These are phyloP conservation scores for Caenorhabditis macrosperma DNA, from an alignment of 2,888 invertebrate species.

Conservation along the genomic window DNA sequence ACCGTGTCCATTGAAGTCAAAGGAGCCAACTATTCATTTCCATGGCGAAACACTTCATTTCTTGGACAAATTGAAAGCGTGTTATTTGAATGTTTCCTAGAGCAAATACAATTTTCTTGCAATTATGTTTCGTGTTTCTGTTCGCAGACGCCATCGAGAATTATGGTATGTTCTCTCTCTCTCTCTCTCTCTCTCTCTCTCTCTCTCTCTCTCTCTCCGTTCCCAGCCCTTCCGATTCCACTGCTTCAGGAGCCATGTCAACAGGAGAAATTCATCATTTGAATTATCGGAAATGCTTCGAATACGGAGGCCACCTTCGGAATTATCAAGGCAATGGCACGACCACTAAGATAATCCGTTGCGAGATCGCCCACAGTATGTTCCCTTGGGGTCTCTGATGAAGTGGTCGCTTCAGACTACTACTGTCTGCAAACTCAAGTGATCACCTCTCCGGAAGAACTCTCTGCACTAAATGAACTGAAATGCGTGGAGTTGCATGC, in stretches of 20 bases:
- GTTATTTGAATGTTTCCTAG: background rate
- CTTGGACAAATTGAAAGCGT: background rate
- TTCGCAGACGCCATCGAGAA: background rate
- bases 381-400: no score
- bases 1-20: no score
- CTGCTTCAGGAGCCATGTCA: background rate
- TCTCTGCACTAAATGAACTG: background rate
- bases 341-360: background rate
- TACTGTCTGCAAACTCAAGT: background rate
- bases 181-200: no score
- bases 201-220: no score
- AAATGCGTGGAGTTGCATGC: background rate
- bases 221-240: no score
- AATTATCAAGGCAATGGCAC: background rate
- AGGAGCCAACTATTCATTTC: no score
- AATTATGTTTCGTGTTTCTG: background rate
- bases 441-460: background rate
- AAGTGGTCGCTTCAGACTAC: background rate
- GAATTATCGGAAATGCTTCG: background rate
- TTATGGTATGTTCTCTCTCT: background rate
- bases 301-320: background rate
- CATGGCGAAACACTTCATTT: background rate
- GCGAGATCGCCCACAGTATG: background rate
- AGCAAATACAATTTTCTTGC: background rate
- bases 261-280: background rate